Conservation (phyloP, 2,888 invertebrate genomes). For the Dysmachus trigonus region DNA sequence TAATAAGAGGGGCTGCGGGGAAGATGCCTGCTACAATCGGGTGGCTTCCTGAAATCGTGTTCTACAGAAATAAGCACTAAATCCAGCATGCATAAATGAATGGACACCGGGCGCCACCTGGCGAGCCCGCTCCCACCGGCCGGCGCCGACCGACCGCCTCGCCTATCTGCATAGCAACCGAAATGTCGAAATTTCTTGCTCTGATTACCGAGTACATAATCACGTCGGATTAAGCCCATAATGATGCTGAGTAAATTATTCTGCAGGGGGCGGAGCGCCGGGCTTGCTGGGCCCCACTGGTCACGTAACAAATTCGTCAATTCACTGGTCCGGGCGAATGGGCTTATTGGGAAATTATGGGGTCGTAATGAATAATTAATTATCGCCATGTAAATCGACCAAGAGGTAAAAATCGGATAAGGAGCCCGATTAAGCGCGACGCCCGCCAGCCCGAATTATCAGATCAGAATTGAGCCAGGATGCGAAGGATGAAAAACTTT, state of each 20-base stretch:
- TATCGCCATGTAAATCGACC: not conserved
- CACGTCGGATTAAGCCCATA: not conserved
- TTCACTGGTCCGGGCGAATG: not conserved
- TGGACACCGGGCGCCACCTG: not conserved
- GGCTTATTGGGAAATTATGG: not conserved
- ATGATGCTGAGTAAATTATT: slow-evolving; percentile 21
- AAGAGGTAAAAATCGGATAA: not conserved
- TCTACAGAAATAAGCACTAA: slow-evolving; percentile 7
- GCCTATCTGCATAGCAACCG: not conserved
- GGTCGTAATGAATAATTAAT: slow-evolving; percentile 7
- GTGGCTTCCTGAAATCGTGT: slow-evolving; percentile 5
- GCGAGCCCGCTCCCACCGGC: not conserved
- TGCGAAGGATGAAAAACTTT: not conserved
- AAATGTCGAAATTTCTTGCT: slow-evolving; percentile 26
- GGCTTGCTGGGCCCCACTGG: not conserved
- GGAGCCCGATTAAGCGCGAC: not conserved
- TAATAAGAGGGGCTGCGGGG: not conserved
- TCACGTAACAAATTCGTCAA: slow-evolving; percentile 7
- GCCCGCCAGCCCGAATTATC: not conserved
- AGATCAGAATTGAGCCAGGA: not conserved
- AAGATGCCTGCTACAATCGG: not conserved
- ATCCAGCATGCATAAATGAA: slow-evolving; percentile 23
- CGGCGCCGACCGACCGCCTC: not conserved
- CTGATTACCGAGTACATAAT: slow-evolving; percentile 20
- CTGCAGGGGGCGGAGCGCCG: not conserved